Base-by-base conservation (phyloP, 2,888 invertebrate genomes). In the Microctonus hyperodae region DNA sequence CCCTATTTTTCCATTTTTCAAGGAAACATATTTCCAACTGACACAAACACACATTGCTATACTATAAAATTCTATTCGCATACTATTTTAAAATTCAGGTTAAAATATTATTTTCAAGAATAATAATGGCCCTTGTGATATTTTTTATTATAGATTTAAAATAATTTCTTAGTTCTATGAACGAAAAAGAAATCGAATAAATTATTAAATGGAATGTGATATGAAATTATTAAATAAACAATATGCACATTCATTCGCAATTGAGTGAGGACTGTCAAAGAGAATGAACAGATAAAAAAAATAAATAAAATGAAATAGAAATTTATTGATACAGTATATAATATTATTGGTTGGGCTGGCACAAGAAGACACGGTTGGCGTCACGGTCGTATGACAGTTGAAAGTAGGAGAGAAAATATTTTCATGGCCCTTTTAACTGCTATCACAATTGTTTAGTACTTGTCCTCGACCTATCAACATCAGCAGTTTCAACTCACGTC, bases 331-430 rank as follows among this genome's bases (percentile, higher is more conserved):
- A 44, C 6, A 44, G 7, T 9, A 44, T 44, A 44, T 20, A 44
- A 44, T 44, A 44, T 44, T 44, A 44, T 44, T 7, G 44, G 44
- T 65, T 65, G 62, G 67, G 61, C 72, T 74, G 75, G 75, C 69
- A 75, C 75, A 68, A 70, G 67, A 67, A 72, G 74, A 73, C 69
- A 74, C 75, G 64, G 73, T 67, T 68, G 7, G 70, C 73, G 74
- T 73, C 75, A 75, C 69, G 75, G 73, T 64, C 73, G 20, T 44
- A 73, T 68, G 68, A 72, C 7, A 1, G 13, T 51, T 37, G 35
- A 37, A 7, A 35, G 44, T 16, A 44, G 7, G 9, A 44, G 16
- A 44, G 9, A 44, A 44, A 16, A 16, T 44, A 62, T 67, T 62
- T 65, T 51, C 61, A 16, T 58, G 53, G 44, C 64, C 68, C 59